Evolutionary conservation across 2,888 invertebrate genomes (phyloP).

Genomic region (Agrypnus murinus): DNA sequence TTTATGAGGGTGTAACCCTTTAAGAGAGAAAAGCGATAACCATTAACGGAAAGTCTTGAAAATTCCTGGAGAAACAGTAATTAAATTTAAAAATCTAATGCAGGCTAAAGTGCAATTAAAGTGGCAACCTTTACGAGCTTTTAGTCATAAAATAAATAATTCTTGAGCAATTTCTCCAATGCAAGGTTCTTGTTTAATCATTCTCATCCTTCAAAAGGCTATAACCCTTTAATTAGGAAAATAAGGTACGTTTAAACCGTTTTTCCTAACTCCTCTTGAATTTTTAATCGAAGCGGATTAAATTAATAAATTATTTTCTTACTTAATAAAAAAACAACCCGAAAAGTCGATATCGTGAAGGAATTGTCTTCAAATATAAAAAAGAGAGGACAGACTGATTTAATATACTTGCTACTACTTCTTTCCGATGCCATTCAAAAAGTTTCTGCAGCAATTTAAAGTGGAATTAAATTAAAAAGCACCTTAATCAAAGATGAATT

Average conservation of each 20-base stretch:
- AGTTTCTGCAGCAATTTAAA: slow-evolving; percentile 4
- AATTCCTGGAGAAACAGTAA: slow-evolving; percentile 36
- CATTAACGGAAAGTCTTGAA: slow-evolving; percentile 47
- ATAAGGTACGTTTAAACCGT: neutral
- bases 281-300: neutral
- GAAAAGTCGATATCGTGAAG: neutral
- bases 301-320: slow-evolving; percentile 1
- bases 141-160: slow-evolving; percentile 41
- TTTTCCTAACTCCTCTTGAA: neutral
- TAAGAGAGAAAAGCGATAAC: slow-evolving; percentile 41
- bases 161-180: slow-evolving; percentile 18
- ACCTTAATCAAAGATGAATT: slow-evolving; percentile 9
- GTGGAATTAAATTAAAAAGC: neutral
- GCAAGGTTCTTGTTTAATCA: slow-evolving; percentile 29
- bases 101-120: slow-evolving; percentile 40
- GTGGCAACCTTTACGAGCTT: slow-evolving; percentile 39
- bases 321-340: neutral
- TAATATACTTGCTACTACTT: neutral
- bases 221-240: slow-evolving; percentile 28
- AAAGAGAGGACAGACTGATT: neutral
- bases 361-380: neutral
- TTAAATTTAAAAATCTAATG: slow-evolving; percentile 48
- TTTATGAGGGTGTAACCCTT: slow-evolving; percentile 53
- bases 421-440: neutral
- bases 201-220: slow-evolving; percentile 22